Percentiles rank a stretch among this genome's conserved stretches.
phyloP scores from a whole-genome alignment of 2,888 invertebrate species.

The Fragum sueziense region DNA sequence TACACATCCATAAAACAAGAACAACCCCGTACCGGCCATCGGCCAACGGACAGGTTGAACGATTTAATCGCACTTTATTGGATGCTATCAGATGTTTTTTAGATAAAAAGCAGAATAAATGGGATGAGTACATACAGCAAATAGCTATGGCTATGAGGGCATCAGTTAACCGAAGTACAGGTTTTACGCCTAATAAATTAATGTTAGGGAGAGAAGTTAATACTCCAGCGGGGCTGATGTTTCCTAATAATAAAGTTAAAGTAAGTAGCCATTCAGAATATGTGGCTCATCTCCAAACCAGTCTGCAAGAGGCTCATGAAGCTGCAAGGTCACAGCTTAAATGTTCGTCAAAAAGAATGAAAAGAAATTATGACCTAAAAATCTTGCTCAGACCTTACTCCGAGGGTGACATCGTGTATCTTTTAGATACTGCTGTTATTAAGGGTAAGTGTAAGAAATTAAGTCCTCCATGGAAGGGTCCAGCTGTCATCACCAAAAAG shows the following conservation, averaged over 20 bases:
- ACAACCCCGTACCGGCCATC: constrained; percentile 32
- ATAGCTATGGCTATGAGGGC: constrained; percentile 19
- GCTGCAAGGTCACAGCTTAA: too few species aligned
- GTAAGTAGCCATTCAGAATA: too few species aligned
- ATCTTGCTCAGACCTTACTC: constrained; percentile 4
- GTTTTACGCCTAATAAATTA: constrained; percentile 19
- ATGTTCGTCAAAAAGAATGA: background rate
- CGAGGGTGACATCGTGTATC: too few species aligned
- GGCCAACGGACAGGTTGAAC: constrained; percentile 25
- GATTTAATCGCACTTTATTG: constrained; percentile 21
- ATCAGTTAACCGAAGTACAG: constrained; percentile 17
- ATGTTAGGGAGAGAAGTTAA: constrained; percentile 24
- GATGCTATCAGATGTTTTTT: constrained; percentile 34
- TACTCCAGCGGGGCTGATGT: constrained; percentile 20
- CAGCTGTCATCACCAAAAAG: constrained; percentile 26
- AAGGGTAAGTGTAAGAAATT: constrained; percentile 35
- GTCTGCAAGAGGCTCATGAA: too few species aligned
- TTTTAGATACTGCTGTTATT: too few species aligned
- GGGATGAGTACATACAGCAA: constrained; percentile 19
- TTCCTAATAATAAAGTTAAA: background rate
- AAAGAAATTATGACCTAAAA: constrained; percentile 33
- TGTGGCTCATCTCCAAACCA: too few species aligned
- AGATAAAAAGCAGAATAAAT: constrained; percentile 5
- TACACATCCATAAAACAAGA: constrained; percentile 26
- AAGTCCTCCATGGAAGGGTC: constrained; percentile 41